phyloP scores from a whole-genome alignment of 2,888 invertebrate species.

The Polydrusus pterygomalis region DNA sequence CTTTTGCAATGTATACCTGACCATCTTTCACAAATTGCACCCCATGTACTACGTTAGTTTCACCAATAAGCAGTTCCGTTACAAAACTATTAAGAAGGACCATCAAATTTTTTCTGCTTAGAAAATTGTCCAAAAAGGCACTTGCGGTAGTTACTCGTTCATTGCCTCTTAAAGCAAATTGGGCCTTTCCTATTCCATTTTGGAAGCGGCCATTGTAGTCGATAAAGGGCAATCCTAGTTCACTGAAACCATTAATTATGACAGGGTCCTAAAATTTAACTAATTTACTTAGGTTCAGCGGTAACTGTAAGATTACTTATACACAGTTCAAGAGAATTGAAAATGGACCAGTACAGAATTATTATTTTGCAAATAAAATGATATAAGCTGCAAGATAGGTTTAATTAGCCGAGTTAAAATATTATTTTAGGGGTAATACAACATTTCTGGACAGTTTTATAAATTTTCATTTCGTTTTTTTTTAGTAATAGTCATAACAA shows the following conservation, averaged over 20 bases:
- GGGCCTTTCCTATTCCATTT: constrained; percentile 78
- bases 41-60: constrained; percentile 73
- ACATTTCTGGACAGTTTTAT: too few species aligned
- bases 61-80: constrained; percentile 74
- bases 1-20: constrained; percentile 70
- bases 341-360: too few species aligned
- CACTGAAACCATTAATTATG: constrained; percentile 72
- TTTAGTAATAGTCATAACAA: too few species aligned
- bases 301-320: background rate
- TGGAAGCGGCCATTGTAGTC: constrained; percentile 79
- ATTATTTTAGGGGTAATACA: too few species aligned
- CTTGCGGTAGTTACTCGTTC: constrained; percentile 77
- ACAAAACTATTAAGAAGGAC: constrained; percentile 75
- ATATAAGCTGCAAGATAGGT: too few species aligned
- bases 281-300: background rate
- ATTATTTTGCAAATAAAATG: too few species aligned
- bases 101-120: constrained; percentile 75
- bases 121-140: constrained; percentile 76
- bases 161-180: constrained; percentile 77
- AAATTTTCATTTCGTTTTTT: too few species aligned
- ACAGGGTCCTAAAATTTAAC: constrained; percentile 5
- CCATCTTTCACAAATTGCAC: constrained; percentile 74
- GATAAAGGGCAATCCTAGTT: constrained; percentile 71
- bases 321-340: too few species aligned
- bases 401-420: too few species aligned